Evolutionary conservation across 2,113 vertebrate species (phyloP).

Genomic region (Nyctereutes procyonoides): DNA sequence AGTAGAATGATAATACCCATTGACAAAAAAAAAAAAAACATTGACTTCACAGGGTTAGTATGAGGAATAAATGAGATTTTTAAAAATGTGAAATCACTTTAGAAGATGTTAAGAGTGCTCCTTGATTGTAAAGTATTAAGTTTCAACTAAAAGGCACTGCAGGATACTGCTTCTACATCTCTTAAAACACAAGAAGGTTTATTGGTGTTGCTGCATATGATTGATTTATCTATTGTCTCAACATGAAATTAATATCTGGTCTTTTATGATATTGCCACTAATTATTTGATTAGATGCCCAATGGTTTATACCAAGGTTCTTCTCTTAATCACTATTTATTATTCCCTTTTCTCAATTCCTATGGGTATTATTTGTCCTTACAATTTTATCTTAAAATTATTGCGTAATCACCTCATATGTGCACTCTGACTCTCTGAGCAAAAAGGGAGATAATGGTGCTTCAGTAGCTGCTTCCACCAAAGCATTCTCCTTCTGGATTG

Average conservation of each 20-base stretch:
- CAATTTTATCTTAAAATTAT: not conserved
- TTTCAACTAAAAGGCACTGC: not conserved
- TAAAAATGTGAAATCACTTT: not conserved
- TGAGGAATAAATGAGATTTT: not conserved
- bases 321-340: not conserved
- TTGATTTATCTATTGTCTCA: not conserved
- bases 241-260: not conserved
- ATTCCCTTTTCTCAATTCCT: not conserved
- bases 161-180: not conserved
- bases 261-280: not conserved
- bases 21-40: not conserved
- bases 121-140: not conserved
- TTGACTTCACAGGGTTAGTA: not conserved
- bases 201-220: not conserved
- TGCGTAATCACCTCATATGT: not conserved
- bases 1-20: not conserved
- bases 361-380: not conserved
- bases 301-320: not conserved
- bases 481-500: not conserved
- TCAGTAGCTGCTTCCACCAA: not conserved
- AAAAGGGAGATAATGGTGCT: not conserved
- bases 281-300: not conserved
- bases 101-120: not conserved
- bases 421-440: not conserved
- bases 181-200: not conserved